phyloP scores from a whole-genome alignment of 2,888 invertebrate genomes.

The Caradrina kadenii region DNA sequence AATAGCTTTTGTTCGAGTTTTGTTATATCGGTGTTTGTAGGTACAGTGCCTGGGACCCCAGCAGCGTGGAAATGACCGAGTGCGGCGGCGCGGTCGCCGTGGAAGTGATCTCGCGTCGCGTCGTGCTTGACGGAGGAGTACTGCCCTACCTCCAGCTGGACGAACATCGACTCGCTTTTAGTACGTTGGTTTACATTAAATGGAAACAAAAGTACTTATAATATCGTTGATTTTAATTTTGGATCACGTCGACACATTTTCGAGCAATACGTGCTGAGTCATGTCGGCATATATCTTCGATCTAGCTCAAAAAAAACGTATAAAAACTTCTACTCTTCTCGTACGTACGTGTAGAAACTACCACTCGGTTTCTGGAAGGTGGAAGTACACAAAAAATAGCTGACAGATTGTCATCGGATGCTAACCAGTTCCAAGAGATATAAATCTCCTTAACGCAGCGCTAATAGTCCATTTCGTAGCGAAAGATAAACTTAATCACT shows the following conservation, averaged over 20 bases:
- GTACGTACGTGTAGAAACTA: too few relatives aligned
- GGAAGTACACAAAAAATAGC: too few relatives aligned
- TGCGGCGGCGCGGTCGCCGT: constrained; percentile 83
- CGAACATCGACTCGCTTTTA: constrained; percentile 86
- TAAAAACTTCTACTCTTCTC: too few relatives aligned
- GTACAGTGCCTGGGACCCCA: constrained; percentile 87
- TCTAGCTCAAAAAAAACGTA: too few relatives aligned
- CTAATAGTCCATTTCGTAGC: constrained; percentile 29
- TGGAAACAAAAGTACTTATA: too few relatives aligned
- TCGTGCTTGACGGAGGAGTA: constrained; percentile 81
- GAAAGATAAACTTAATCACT: constrained; percentile 29
- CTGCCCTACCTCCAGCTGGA: constrained; percentile 81
- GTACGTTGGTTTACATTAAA: constrained; percentile 66
- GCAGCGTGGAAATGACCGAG: constrained; percentile 85
- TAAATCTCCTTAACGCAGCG: constrained; percentile 21
- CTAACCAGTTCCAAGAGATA: neutral
- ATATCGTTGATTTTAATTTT: too few relatives aligned
- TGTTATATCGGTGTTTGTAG: constrained; percentile 61
- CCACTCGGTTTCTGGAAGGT: too few relatives aligned
- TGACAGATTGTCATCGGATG: too few relatives aligned
- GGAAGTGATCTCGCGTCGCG: constrained; percentile 76
- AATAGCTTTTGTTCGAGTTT: neutral
- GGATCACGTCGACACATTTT: too few relatives aligned
- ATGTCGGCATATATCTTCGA: too few relatives aligned
- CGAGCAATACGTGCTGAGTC: too few relatives aligned